phyloP scores from a whole-genome alignment of 2,113 vertebrate genomes.

The Gymnocephalus cernua region DNA sequence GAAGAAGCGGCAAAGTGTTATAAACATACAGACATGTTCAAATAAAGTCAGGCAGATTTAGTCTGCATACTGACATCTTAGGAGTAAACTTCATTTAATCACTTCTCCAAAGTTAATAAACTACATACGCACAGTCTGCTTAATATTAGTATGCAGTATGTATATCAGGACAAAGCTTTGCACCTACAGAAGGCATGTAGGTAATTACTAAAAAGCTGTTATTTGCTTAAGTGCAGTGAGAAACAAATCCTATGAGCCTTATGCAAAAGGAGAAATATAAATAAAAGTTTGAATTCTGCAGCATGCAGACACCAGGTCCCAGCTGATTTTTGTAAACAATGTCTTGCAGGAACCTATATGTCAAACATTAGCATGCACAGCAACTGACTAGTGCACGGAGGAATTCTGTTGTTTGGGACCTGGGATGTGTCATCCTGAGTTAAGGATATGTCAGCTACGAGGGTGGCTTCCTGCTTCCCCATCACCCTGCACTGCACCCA shows the following conservation, averaged over 20 bases:
- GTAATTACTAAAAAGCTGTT: slow-evolving; percentile 14
- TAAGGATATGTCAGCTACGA: slow-evolving; percentile 37
- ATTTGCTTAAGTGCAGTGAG: slow-evolving; percentile 48
- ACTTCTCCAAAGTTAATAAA: too few relatives aligned
- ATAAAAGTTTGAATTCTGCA: slow-evolving; percentile 2
- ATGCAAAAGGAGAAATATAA: slow-evolving; percentile 42
- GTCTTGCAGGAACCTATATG: slow-evolving; percentile 48
- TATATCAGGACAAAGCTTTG: not conserved
- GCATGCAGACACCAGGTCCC: slow-evolving; percentile 24
- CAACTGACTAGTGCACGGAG: slow-evolving; percentile 16
- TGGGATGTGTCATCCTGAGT: slow-evolving; percentile 52
- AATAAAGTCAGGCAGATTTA: not conserved
- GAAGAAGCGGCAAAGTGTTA: not conserved
- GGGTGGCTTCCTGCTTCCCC: slow-evolving; percentile 40
- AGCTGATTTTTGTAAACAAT: slow-evolving; percentile 53
- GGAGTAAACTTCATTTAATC: too few relatives aligned
- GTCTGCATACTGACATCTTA: not conserved
- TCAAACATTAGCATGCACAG: slow-evolving; percentile 63
- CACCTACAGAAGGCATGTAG: not conserved
- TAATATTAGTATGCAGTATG: not conserved
- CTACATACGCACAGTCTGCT: not conserved
- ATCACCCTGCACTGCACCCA: not conserved
- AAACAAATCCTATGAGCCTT: slow-evolving; percentile 30
- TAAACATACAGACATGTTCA: not conserved
- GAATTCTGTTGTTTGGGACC: slow-evolving; percentile 61